Conservation (phyloP, 1,140 invertebrate genomes). For the Drosophila paulistorum region DNA sequence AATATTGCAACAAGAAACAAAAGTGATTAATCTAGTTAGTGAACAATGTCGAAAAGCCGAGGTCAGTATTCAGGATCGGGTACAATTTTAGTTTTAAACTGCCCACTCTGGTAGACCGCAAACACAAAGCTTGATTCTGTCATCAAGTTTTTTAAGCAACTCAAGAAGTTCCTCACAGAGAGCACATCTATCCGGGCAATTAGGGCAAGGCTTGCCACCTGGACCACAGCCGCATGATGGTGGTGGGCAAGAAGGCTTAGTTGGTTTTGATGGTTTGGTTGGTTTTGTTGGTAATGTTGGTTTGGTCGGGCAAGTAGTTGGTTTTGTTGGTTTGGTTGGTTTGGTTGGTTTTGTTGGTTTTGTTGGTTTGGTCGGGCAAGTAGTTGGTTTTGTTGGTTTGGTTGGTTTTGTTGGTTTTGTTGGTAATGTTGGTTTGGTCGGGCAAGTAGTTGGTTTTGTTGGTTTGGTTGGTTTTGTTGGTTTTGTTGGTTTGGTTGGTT, state of each 20-base stretch:
- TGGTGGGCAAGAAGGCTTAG: neutral
- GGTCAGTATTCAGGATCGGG: neutral
- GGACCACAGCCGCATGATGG: neutral
- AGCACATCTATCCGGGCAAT: neutral
- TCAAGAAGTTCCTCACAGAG: neutral
- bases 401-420: no score
- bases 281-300: no score
- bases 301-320: no score
- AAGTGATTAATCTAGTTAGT: neutral
- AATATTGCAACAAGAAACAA: neutral
- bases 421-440: neutral
- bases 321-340: no score
- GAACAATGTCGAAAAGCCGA: neutral
- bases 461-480: no score
- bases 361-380: no score
- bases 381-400: no score
- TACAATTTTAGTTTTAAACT: neutral
- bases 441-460: no score
- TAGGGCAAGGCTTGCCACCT: neutral
- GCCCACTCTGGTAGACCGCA: neutral
- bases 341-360: no score
- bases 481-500: no score
- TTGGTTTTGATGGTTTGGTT: no score
- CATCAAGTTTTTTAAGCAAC: neutral
- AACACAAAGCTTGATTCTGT: neutral